Evolutionary conservation across 2,797 vertebrate genomes (phyloP).

Genomic region (Eulemur mongoz): DNA sequence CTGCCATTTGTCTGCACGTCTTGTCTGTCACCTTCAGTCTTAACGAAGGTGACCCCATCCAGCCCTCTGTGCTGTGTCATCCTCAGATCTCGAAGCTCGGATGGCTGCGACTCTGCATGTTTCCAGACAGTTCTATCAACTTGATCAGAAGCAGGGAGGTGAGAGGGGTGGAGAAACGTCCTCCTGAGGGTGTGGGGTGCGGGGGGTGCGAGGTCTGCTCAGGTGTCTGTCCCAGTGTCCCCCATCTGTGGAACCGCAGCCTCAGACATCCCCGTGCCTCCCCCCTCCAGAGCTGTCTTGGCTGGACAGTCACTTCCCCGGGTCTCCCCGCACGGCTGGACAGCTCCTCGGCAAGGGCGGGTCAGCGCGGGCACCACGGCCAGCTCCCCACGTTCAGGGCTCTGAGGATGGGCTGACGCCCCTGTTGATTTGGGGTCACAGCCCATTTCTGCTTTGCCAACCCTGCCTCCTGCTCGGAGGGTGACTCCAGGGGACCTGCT

Average conservation of each 20-base stretch:
- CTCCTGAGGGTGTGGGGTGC: not conserved
- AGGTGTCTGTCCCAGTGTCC: no score
- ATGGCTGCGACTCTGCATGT: not conserved
- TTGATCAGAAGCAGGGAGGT: no score
- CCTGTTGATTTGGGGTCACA: not conserved
- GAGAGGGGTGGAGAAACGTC: not conserved
- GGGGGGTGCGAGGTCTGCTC: accelerated
- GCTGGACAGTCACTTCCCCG: not conserved
- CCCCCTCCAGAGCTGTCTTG: not conserved
- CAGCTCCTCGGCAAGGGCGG: accelerated
- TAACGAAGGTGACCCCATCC: not conserved
- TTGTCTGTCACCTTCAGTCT: not conserved
- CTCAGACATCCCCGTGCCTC: not conserved
- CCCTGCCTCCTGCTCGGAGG: not conserved
- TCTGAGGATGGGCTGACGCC: not conserved
- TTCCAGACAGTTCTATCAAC: not conserved
- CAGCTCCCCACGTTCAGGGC: no score
- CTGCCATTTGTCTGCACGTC: not conserved
- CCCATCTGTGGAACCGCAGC: accelerated
- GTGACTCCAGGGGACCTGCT: not conserved
- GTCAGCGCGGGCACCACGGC: not conserved
- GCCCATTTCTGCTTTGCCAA: not conserved
- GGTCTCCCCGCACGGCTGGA: not conserved
- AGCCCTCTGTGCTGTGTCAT: not conserved
- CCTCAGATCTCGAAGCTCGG: not conserved